Conservation (phyloP, 2,888 invertebrate genomes). For the Patella caerulea region DNA sequence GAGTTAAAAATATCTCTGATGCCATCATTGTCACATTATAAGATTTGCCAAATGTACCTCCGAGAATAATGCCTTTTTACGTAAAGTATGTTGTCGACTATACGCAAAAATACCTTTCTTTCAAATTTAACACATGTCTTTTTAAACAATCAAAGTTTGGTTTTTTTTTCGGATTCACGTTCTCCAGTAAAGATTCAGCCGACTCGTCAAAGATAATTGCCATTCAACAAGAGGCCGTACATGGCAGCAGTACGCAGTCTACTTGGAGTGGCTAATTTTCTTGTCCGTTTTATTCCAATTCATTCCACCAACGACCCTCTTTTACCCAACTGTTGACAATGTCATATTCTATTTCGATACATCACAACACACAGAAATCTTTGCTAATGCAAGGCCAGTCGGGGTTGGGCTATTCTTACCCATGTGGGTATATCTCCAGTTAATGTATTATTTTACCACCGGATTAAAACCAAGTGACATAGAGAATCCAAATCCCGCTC, state of each 20-base stretch:
- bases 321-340: slow-evolving; percentile 29
- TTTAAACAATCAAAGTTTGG: neutral
- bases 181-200: slow-evolving; percentile 11
- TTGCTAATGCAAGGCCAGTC: slow-evolving; percentile 47
- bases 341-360: slow-evolving; percentile 42
- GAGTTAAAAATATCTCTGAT: slow-evolving; percentile 66
- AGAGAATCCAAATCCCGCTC: neutral
- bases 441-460: neutral
- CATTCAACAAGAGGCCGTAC: neutral
- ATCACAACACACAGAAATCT: slow-evolving; percentile 28
- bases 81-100: slow-evolving; percentile 39
- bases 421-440: neutral
- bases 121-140: neutral
- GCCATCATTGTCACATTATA: slow-evolving; percentile 57
- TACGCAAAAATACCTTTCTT: neutral
- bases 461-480: neutral
- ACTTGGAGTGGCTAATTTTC: slow-evolving; percentile 34
- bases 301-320: slow-evolving; percentile 38
- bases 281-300: slow-evolving; percentile 35
- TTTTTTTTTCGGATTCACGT: neutral
- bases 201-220: neutral
- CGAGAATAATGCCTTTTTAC: slow-evolving; percentile 59
- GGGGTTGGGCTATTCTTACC: slow-evolving; percentile 41
- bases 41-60: slow-evolving; percentile 53
- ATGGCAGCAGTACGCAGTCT: slow-evolving; percentile 23